These are phyloP conservation scores for Leptogaster cylindrica DNA, from an alignment of 2,888 invertebrate species.

Conservation along the genomic window DNA sequence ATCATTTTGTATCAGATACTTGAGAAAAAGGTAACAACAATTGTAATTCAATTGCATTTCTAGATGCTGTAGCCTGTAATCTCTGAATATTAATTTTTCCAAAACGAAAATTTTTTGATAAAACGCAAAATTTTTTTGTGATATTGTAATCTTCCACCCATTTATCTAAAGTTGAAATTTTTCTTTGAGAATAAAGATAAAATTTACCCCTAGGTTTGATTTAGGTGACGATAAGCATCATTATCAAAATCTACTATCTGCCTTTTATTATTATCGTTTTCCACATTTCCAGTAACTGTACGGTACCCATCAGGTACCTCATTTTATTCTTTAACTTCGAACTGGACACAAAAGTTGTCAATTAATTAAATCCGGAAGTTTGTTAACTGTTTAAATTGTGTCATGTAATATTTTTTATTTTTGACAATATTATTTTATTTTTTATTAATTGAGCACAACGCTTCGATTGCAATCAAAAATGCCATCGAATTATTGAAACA, in stretches of 20 bases:
- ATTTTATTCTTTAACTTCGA: slow-evolving; percentile 14
- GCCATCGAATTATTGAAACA: slow-evolving; percentile 12
- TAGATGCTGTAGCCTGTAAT: too few relatives aligned
- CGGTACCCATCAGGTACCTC: background rate
- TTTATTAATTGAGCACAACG: too few relatives aligned
- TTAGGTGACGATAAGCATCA: slow-evolving; percentile 59
- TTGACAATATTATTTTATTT: too few relatives aligned
- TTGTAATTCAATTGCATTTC: too few relatives aligned
- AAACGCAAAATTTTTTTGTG: too few relatives aligned
- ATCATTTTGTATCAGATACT: too few relatives aligned
- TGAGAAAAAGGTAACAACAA: too few relatives aligned
- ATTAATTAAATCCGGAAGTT: too few relatives aligned
- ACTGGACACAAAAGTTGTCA: too few relatives aligned
- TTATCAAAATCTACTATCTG: slow-evolving; percentile 62
- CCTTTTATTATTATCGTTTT: slow-evolving; percentile 55
- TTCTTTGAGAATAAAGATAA: slow-evolving; percentile 45
- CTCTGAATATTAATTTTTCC: background rate
- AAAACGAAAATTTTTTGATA: too few relatives aligned
- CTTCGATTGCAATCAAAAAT: slow-evolving; percentile 23
- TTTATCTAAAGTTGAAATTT: slow-evolving; percentile 36
- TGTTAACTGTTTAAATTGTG: too few relatives aligned
- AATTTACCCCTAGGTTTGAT: slow-evolving; percentile 45
- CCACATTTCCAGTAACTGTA: background rate
- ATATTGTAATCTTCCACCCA: slow-evolving; percentile 29
- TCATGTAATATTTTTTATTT: too few relatives aligned